Conservation (phyloP, 2,113 vertebrate genomes). For the Physeter macrocephalus region DNA sequence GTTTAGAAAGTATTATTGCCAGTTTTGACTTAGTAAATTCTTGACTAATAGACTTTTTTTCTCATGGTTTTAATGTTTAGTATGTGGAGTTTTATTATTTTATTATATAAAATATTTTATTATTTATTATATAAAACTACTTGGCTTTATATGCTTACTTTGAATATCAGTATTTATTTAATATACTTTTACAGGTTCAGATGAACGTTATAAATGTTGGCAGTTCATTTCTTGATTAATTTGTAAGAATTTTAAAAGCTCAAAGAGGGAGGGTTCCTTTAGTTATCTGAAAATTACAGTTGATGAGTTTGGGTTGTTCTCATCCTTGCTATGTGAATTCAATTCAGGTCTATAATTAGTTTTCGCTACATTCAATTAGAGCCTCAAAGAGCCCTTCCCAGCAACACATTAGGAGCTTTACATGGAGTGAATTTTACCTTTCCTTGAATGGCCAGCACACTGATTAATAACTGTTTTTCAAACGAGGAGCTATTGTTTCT, state of each 20-base stretch:
- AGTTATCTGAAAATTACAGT: constrained; percentile 59
- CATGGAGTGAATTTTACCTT: not conserved
- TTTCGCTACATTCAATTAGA: constrained; percentile 52
- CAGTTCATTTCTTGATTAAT: constrained; percentile 18
- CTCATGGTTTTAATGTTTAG: not conserved
- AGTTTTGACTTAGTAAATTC: constrained; percentile 22
- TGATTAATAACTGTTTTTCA: constrained; percentile 33
- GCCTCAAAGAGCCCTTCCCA: not conserved
- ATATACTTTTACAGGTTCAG: not conserved
- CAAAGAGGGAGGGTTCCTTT: constrained; percentile 19
- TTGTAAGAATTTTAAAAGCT: constrained; percentile 30
- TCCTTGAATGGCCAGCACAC: not conserved
- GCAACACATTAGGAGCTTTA: not conserved
- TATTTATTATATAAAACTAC: not conserved
- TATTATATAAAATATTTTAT: too few species aligned
- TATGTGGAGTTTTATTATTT: not conserved
- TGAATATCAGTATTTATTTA: constrained; percentile 38
- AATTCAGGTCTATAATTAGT: constrained; percentile 51
- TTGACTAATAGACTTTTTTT: not conserved
- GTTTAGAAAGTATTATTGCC: not conserved
- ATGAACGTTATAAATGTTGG: constrained; percentile 13
- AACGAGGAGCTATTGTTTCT: not conserved
- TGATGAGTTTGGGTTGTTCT: constrained; percentile 34
- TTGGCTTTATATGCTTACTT: not conserved
- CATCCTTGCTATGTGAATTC: constrained; percentile 30